These are phyloP conservation scores for Leucopsar rothschildi DNA, from an alignment of 2,113 vertebrate species.

Conservation along the genomic window DNA sequence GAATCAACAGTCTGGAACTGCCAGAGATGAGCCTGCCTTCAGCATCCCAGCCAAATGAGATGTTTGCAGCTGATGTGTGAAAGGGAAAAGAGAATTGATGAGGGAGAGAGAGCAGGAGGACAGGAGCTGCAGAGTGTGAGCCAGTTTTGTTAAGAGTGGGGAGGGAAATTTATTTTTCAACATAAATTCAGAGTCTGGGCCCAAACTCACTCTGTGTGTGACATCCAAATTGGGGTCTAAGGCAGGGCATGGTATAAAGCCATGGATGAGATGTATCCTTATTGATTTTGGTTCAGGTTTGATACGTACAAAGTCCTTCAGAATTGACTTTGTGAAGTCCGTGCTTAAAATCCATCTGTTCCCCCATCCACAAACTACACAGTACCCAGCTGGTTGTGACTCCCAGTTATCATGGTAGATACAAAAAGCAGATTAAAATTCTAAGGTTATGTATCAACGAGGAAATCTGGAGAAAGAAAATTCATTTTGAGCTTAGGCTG, in stretches of 20 bases:
- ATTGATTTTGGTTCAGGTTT: neutral
- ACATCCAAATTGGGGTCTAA: neutral
- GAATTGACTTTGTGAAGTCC: neutral
- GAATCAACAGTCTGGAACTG: conserved; percentile 59
- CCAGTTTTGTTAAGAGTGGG: neutral
- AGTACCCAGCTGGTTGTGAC: neutral
- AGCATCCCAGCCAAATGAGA: conserved; percentile 41
- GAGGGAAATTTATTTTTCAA: neutral
- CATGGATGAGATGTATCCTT: neutral
- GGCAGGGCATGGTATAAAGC: neutral
- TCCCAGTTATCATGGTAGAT: neutral
- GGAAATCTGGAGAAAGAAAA: neutral
- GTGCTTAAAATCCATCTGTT: neutral
- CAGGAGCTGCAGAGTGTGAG: neutral
- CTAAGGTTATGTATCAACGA: neutral
- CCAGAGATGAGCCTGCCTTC: conserved; percentile 39
- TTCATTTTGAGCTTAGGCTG: neutral
- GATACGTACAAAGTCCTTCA: neutral
- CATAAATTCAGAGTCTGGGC: neutral
- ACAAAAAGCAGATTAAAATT: neutral
- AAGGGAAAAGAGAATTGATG: conserved; percentile 37
- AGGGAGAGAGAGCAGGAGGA: neutral
- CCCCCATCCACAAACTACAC: neutral
- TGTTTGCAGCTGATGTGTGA: conserved; percentile 62
- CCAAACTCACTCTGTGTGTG: neutral